phyloP scores from a whole-genome alignment of 1,140 invertebrate genomes.

The Megalopta genalis region DNA sequence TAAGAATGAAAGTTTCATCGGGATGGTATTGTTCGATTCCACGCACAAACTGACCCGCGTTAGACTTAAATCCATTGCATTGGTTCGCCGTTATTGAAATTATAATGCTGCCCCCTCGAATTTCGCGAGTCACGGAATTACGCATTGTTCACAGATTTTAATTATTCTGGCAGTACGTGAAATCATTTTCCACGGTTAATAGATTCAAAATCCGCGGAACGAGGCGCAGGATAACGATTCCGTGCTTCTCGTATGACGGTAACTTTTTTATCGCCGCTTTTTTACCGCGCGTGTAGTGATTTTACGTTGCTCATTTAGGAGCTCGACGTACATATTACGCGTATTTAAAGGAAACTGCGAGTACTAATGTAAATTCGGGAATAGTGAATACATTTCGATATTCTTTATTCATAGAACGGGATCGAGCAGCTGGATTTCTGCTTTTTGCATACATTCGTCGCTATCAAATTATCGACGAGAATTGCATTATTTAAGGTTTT shows the following conservation, averaged over 20 bases:
- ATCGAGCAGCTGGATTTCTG: not conserved
- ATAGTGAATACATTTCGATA: not conserved
- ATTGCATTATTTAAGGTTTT: not conserved
- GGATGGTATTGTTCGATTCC: not conserved
- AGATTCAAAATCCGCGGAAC: not conserved
- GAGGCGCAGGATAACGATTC: too few relatives aligned
- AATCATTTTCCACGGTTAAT: not conserved
- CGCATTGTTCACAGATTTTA: not conserved
- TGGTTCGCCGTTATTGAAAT: not conserved
- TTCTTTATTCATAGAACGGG: not conserved
- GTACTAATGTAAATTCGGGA: not conserved
- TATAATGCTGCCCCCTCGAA: not conserved
- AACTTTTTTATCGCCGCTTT: not conserved
- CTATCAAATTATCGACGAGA: not conserved
- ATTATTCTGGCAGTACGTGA: not conserved
- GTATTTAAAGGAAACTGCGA: not conserved
- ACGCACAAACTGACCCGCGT: not conserved
- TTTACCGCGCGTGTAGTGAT: not conserved
- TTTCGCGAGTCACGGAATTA: not conserved
- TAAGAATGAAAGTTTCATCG: constrained; percentile 4
- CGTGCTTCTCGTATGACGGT: not conserved
- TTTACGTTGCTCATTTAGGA: not conserved
- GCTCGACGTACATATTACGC: not conserved
- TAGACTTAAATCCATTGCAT: not conserved
- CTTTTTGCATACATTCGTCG: not conserved